These are phyloP conservation scores for Mimas tiliae DNA, from an alignment of 2,888 invertebrate species.

Conservation along the genomic window DNA sequence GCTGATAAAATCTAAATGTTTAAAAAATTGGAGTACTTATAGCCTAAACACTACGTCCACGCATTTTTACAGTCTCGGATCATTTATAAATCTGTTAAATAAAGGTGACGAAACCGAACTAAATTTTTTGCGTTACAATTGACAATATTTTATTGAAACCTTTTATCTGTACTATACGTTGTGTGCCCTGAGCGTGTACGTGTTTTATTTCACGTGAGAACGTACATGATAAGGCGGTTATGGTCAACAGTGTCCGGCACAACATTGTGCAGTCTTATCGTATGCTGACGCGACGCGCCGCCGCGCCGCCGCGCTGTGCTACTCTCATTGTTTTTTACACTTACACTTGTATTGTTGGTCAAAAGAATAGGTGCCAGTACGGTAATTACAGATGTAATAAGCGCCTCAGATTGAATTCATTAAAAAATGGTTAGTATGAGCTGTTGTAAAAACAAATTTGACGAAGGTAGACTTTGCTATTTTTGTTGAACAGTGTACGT, in stretches of 20 bases:
- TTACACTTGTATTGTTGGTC: conserved; percentile 21
- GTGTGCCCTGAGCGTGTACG: conserved; percentile 58
- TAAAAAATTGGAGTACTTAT: not conserved
- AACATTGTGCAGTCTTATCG: conserved; percentile 67
- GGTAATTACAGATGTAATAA: not conserved
- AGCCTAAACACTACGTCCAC: not conserved
- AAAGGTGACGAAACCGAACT: not conserved
- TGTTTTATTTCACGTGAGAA: conserved; percentile 59
- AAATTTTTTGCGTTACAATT: conserved; percentile 33
- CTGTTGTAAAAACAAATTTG: too few relatives aligned
- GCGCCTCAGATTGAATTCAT: not conserved
- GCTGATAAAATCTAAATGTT: conserved; percentile 15
- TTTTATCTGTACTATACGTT: conserved; percentile 71
- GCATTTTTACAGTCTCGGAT: not conserved
- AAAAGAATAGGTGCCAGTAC: conserved; percentile 13
- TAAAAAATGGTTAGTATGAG: not conserved
- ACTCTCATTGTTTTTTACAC: conserved; percentile 46
- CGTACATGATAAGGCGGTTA: conserved; percentile 75
- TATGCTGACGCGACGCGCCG: conserved; percentile 33
- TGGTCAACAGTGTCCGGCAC: conserved; percentile 65
- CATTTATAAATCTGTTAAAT: not conserved
- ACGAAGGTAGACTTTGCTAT: too few relatives aligned
- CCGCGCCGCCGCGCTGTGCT: too few relatives aligned
- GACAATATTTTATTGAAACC: conserved; percentile 64
- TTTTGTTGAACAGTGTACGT: too few relatives aligned